Evolutionary conservation across 2,113 vertebrate species (phyloP).

Genomic region (human (Homo sapiens)): GRCh38 chr18:1093501-1094000

Average conservation of each 20-base stretch:
- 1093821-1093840: not conserved
- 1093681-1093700: too few relatives aligned
- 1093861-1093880: not conserved
- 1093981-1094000: not conserved
- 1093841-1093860: conserved; percentile 4
- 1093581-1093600: too few relatives aligned
- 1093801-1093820: not conserved
- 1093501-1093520: not conserved
- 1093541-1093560: not conserved
- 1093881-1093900: not conserved
- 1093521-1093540: not conserved
- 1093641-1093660: too few relatives aligned
- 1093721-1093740: not conserved
- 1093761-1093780: not conserved
- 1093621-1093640: too few relatives aligned
- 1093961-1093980: not conserved
- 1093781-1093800: not conserved
- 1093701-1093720: too few relatives aligned
- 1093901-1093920: not conserved
- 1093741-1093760: not conserved
- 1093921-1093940: conserved; percentile 11
- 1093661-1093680: too few relatives aligned
- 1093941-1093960: conserved; percentile 15
- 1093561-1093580: not conserved
- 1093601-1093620: too few relatives aligned